These are phyloP conservation scores for Calephelis virginiensis DNA, from an alignment of 1,140 invertebrate species.

Conservation along the genomic window DNA sequence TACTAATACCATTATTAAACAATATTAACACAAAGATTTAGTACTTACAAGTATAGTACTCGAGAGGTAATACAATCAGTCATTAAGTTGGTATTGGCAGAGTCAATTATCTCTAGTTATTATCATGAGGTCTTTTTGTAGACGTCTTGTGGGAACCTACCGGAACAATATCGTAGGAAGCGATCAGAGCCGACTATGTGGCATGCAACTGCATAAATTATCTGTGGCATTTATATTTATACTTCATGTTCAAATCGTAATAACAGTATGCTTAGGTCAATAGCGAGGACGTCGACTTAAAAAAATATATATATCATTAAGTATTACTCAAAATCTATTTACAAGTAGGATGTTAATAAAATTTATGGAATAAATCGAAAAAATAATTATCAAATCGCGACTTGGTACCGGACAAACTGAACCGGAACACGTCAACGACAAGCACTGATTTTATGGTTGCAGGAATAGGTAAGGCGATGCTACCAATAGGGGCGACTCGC, in stretches of 20 bases:
- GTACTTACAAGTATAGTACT: neutral
- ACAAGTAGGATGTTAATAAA: no score
- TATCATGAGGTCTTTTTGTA: slow-evolving; percentile 52
- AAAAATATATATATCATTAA: no score
- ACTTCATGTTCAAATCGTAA: no score
- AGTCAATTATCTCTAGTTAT: slow-evolving; percentile 52
- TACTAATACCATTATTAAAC: neutral
- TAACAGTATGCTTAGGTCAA: no score
- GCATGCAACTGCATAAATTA: slow-evolving; percentile 2
- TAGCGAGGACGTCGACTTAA: no score
- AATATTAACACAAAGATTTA: neutral
- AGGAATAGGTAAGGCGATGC: neutral
- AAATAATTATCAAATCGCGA: no score
- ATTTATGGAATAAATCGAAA: no score
- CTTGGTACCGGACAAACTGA: no score
- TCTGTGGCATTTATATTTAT: neutral
- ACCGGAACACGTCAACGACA: no score
- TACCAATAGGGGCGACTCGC: neutral
- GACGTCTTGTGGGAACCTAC: slow-evolving; percentile 54
- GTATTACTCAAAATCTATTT: no score
- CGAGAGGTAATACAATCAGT: slow-evolving; percentile 27
- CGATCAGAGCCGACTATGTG: slow-evolving; percentile 23
- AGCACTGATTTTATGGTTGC: no score
- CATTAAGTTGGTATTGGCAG: slow-evolving; percentile 36
- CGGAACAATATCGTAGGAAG: slow-evolving; percentile 67